These are phyloP conservation scores for Ceratothoa steindachneri DNA, from an alignment of 2,888 invertebrate genomes.

Conservation along the genomic window DNA sequence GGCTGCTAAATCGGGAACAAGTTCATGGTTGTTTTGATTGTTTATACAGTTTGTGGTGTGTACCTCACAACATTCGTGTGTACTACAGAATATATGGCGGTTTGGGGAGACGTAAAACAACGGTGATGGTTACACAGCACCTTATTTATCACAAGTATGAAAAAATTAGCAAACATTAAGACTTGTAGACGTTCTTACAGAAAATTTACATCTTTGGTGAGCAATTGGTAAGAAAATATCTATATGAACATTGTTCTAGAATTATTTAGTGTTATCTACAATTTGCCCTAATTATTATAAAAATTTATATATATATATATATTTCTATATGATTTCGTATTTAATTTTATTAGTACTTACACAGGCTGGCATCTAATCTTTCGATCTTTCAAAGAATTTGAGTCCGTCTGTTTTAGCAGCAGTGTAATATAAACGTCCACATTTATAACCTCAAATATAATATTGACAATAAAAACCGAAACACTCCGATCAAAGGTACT, in stretches of 20 bases:
- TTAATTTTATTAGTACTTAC: slow-evolving; percentile 6
- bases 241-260: not conserved
- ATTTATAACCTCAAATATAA: not conserved
- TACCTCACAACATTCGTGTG: not conserved
- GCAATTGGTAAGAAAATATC: slow-evolving; percentile 9
- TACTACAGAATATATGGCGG: too few species aligned
- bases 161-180: slow-evolving; percentile 30
- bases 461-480: not conserved
- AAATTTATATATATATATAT: slow-evolving; percentile 16
- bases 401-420: not conserved
- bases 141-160: slow-evolving; percentile 33
- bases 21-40: too few species aligned
- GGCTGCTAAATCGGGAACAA: too few species aligned
- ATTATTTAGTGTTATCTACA: not conserved
- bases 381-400: too few species aligned
- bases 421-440: not conserved
- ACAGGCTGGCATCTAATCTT: too few species aligned
- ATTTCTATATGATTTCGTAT: not conserved
- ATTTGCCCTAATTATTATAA: slow-evolving; percentile 8
- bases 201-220: not conserved
- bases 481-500: slow-evolving; percentile 65
- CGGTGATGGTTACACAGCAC: slow-evolving; percentile 30
- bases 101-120: not conserved
- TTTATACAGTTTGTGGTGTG: too few species aligned
- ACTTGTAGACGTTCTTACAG: not conserved